phyloP scores from a whole-genome alignment of 2,888 invertebrate genomes.

The Hirudinaria manillensis region DNA sequence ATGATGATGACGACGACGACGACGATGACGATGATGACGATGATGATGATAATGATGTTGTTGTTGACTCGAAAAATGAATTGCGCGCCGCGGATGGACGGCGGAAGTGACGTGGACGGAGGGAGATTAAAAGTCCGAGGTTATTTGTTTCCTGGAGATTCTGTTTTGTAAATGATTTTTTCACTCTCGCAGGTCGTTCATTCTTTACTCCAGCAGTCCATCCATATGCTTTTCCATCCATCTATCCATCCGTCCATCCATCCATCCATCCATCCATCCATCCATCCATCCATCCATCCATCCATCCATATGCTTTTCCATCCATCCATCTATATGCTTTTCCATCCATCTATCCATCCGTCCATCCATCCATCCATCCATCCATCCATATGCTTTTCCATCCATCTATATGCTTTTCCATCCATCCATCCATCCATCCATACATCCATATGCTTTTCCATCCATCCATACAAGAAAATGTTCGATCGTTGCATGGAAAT shows the following conservation, averaged over 20 bases:
- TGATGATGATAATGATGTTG: slow-evolving; percentile 1
- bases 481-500: too few relatives aligned
- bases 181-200: too few relatives aligned
- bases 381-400: background rate
- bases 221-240: too few relatives aligned
- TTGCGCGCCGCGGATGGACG: too few relatives aligned
- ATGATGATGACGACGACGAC: slow-evolving; percentile 14
- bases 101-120: too few relatives aligned
- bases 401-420: background rate
- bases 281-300: background rate
- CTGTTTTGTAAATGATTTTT: too few relatives aligned
- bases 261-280: background rate
- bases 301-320: background rate
- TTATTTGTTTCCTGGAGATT: too few relatives aligned
- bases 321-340: background rate
- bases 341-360: background rate
- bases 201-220: too few relatives aligned
- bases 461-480: background rate
- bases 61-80: too few relatives aligned
- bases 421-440: background rate
- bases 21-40: slow-evolving; percentile 10
- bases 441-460: background rate
- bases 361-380: background rate
- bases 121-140: too few relatives aligned
- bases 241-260: background rate